Conservation (phyloP, 1,140 invertebrate species). For the Cotesia chilonis region DNA sequence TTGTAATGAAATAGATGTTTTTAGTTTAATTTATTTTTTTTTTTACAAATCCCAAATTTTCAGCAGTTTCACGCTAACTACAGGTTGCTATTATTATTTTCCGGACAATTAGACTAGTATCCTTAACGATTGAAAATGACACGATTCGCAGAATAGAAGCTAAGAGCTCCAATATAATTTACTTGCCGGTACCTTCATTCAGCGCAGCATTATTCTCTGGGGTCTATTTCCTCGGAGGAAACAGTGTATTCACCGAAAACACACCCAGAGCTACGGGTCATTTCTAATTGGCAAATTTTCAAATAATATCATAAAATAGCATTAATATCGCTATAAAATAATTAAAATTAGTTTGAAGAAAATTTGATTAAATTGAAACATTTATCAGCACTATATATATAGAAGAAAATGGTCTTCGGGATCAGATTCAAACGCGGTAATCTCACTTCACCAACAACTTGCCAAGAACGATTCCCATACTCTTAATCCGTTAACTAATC, state of each 20-base stretch:
- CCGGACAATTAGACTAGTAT: too few species aligned
- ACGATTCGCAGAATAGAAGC: too few species aligned
- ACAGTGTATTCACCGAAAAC: conserved; percentile 16
- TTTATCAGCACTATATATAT: neutral
- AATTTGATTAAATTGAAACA: conserved; percentile 23
- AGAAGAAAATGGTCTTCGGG: neutral
- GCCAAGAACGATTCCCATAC: conserved; percentile 23
- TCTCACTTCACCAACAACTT: conserved; percentile 21
- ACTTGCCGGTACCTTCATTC: too few species aligned
- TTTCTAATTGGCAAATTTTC: conserved; percentile 26
- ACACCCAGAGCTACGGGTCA: neutral
- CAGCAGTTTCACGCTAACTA: too few species aligned
- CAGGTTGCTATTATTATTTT: too few species aligned
- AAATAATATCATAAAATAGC: neutral
- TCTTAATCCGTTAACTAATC: conserved; percentile 20
- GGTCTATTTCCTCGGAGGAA: conserved; percentile 7
- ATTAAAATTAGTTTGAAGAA: neutral
- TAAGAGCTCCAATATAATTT: too few species aligned
- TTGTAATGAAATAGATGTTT: too few species aligned
- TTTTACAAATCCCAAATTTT: too few species aligned
- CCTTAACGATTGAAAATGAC: too few species aligned
- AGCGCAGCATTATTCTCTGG: neutral
- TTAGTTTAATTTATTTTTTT: too few species aligned
- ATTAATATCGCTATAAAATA: neutral
- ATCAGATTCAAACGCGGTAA: conserved; percentile 18